Conservation (phyloP, 2,113 vertebrate genomes). For the Phodopus roborovskii region DNA sequence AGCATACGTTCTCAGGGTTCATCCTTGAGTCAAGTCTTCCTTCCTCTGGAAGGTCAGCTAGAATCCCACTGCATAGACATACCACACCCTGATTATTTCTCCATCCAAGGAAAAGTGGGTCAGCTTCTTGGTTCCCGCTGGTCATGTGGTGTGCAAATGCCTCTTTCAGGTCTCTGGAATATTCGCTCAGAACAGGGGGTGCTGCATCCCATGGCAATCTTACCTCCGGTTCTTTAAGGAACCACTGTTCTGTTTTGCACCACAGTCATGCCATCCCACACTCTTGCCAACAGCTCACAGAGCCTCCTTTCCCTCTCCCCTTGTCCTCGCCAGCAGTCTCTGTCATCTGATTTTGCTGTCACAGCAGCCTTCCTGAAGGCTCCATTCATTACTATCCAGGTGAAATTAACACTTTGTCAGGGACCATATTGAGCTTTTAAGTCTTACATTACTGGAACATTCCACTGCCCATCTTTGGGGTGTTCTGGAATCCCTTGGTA, state of each 20-base stretch:
- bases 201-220: too few species aligned
- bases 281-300: rapidly evolving
- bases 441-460: rapidly evolving
- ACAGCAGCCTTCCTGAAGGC: neutral
- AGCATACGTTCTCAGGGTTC: neutral
- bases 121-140: neutral
- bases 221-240: neutral
- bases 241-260: neutral
- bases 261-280: rapidly evolving
- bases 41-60: neutral
- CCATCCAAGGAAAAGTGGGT: neutral
- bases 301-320: neutral
- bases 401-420: rapidly evolving
- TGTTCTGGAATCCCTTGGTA: neutral
- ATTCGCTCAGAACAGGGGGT: neutral
- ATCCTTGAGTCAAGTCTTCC: neutral
- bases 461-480: neutral
- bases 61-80: neutral
- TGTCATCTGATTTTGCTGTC: neutral
- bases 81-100: neutral
- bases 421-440: too few species aligned
- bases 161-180: neutral
- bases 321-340: rapidly evolving
- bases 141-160: neutral
- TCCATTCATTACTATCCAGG: rapidly evolving